Evolutionary conservation across 2,113 vertebrate genomes (phyloP).

Genomic region (Choloepus hoffmanni): DNA sequence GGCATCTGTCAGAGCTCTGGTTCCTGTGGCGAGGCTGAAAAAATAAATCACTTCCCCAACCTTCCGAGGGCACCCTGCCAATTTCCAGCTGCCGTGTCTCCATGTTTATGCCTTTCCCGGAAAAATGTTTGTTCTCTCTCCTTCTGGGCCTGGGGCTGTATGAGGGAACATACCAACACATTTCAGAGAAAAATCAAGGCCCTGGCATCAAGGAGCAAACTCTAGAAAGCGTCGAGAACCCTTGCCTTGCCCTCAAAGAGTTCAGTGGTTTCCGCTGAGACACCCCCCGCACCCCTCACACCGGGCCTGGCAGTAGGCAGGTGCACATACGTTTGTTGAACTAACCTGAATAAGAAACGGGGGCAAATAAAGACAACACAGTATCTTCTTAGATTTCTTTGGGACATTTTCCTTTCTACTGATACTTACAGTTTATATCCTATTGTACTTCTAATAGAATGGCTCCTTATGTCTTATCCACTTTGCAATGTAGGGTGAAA

Average conservation of each 20-base stretch:
- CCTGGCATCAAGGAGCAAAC: not conserved
- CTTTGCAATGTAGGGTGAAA: not conserved
- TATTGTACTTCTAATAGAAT: too few relatives aligned
- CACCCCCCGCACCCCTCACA: accelerated
- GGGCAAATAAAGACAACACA: not conserved
- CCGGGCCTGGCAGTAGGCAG: not conserved
- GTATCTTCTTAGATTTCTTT: not conserved
- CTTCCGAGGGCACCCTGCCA: conserved; percentile 66
- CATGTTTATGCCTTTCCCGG: conserved; percentile 27
- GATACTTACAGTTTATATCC: not conserved
- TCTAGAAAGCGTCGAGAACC: not conserved
- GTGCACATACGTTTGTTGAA: not conserved
- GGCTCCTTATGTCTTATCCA: not conserved
- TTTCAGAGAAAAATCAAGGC: not conserved
- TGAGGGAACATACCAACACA: not conserved
- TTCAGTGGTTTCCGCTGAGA: not conserved
- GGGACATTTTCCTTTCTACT: not conserved
- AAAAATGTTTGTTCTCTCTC: conserved; percentile 55
- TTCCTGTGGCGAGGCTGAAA: conserved; percentile 46
- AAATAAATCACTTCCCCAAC: conserved; percentile 65
- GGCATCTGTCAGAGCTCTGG: not conserved
- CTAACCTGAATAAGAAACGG: not conserved
- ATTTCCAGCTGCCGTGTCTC: conserved; percentile 42
- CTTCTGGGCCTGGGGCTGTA: not conserved
- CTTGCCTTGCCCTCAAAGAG: not conserved